Percentiles rank a stretch among this genome's conserved stretches.
These are phyloP conservation scores for Dasypogon diadema DNA, from an alignment of 2,888 invertebrate species.

Conservation along the genomic window DNA sequence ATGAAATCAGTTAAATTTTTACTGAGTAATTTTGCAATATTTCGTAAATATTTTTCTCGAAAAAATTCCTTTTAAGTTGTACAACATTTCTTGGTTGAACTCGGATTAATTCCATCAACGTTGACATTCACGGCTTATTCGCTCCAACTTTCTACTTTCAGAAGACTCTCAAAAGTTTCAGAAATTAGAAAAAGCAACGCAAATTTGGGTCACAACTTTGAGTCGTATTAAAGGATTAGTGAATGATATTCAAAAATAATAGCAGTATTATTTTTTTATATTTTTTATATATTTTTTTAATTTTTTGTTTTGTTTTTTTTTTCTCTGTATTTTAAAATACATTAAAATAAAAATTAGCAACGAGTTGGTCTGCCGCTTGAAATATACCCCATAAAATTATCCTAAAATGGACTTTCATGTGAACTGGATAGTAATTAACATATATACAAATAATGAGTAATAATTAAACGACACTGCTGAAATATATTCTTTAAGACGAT, in stretches of 20 bases:
- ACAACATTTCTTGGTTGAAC: too few species aligned
- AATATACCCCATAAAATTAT: slow-evolving; percentile 51
- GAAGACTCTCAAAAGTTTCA: too few species aligned
- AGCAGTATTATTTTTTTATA: slow-evolving; percentile 26
- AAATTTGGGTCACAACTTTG: too few species aligned
- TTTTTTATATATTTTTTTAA: slow-evolving; percentile 14
- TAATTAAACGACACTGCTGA: slow-evolving; percentile 26
- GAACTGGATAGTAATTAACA: slow-evolving; percentile 50
- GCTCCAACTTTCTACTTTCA: too few species aligned
- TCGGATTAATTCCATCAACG: too few species aligned
- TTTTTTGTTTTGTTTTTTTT: slow-evolving; percentile 12
- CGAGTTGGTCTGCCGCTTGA: slow-evolving; percentile 53
- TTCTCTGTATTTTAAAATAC: slow-evolving; percentile 42
- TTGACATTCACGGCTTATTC: too few species aligned
- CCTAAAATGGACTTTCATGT: slow-evolving; percentile 51
- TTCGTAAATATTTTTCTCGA: too few species aligned
- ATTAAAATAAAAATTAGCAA: slow-evolving; percentile 51
- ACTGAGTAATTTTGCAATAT: too few species aligned
- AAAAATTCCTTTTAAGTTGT: too few species aligned
- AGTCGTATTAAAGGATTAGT: background rate
- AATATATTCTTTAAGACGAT: slow-evolving; percentile 28
- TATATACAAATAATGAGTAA: slow-evolving; percentile 36
- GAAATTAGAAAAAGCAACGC: too few species aligned
- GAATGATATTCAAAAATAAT: background rate
- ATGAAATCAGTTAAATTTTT: too few species aligned